These are phyloP conservation scores for Halictus rubicundus DNA, from an alignment of 1,140 invertebrate genomes.

Conservation along the genomic window DNA sequence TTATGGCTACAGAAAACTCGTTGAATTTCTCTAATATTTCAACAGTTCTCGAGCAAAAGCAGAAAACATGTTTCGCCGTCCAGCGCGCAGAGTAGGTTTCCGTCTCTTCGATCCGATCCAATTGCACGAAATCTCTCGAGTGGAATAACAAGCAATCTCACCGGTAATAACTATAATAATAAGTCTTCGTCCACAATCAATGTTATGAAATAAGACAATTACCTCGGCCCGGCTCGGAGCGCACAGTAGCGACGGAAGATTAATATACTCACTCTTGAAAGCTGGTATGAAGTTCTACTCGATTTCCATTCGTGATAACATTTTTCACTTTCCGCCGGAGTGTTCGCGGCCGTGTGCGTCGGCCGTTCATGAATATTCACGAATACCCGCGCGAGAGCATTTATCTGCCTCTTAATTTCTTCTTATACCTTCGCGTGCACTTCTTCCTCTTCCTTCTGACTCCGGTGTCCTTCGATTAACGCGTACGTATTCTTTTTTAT, in stretches of 20 bases:
- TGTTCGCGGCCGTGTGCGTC: not conserved
- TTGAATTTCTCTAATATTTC: too few relatives aligned
- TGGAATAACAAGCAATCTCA: not conserved
- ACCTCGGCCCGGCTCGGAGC: not conserved
- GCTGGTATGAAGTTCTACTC: conserved; percentile 8
- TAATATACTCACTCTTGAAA: conserved; percentile 18
- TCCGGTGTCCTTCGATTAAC: not conserved
- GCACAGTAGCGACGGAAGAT: conserved; percentile 18
- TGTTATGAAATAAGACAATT: conserved; percentile 1
- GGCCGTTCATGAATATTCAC: conserved; percentile 45
- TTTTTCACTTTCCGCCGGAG: conserved; percentile 44
- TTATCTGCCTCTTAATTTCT: conserved; percentile 13
- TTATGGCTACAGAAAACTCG: too few relatives aligned
- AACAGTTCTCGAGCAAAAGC: too few relatives aligned
- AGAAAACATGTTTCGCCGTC: too few relatives aligned
- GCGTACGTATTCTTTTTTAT: not conserved
- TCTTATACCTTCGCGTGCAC: not conserved
- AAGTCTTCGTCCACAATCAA: conserved; percentile 1
- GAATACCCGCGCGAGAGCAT: conserved; percentile 13
- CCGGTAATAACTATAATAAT: not conserved
- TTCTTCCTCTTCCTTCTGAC: conserved; percentile 17
- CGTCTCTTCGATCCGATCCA: not conserved
- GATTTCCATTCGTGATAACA: conserved; percentile 41
- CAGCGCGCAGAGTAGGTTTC: not conserved
- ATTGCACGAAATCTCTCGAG: not conserved